Evolutionary conservation across 92 coral and sea anemone genomes (phyloP), one percentile per base, ranked within the genome.

Genomic region (Epizoanthus rinbou): DNA sequence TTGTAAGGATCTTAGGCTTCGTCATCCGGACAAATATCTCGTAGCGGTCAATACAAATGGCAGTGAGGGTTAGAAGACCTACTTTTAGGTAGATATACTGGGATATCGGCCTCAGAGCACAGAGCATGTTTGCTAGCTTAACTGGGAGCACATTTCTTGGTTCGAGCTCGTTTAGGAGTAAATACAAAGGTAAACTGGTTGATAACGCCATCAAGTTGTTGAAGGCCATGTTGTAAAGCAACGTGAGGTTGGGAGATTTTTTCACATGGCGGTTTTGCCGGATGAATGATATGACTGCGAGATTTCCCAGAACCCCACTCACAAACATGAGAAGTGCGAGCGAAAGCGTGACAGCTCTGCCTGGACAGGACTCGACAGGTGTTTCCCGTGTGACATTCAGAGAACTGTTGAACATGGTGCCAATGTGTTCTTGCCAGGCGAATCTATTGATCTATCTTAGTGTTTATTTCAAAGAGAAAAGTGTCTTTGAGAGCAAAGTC

Each of bases 1-100:
- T 62, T 21, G 82, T 78, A 21, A 78, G 82, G 52, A 60, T 19
- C 25, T 78, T 78, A 2, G 58, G 21, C 25, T 78, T 62, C n/a
- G 82, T 78, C 82, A 78, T 78, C 59, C 82, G 57, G 3, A 78
- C 82, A 8, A 78, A 78, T 37, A 78, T 78, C 72, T 78, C 82
- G 16, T 78, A 78, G 59, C 82, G 82, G 72, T 78, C 82, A 43
- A 78, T 41, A 63, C 82, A 78, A 9, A 78, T 78, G 22, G 57
- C 82, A n/a, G 82, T 33, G 24, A 78, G 82, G 23, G 82, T 78
- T 43, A 78, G 70, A 43, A 78, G 82, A 45, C 82, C 82, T 5
- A 62, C 82, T 78, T 78, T 78, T 57, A 78, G 60, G 82, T 78
- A 78, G 3, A 78, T 62, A 62, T 78, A 78, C 58, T 11, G 58